These are phyloP conservation scores for Imbricaverruca yamaguchii DNA, from an alignment of 2,888 invertebrate genomes.

Conservation along the genomic window DNA sequence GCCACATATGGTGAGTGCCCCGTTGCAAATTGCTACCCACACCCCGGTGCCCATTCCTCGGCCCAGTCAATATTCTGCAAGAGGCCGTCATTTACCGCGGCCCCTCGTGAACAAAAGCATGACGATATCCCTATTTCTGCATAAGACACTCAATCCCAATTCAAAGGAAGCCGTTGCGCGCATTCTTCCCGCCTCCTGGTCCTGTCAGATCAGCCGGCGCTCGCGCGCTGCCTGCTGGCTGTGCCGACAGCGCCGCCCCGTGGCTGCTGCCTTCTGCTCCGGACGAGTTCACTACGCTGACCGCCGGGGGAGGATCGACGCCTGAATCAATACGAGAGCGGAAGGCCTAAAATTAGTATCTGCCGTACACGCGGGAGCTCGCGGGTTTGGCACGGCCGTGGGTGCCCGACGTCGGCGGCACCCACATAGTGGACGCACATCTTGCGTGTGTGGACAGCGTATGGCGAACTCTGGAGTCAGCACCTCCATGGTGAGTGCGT, in stretches of 20 bases:
- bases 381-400: background rate
- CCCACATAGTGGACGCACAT: background rate
- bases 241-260: background rate
- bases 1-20: no score
- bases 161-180: no score
- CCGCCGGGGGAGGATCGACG: background rate
- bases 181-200: no score
- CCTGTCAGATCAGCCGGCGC: background rate
- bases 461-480: background rate
- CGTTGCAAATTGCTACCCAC: no score
- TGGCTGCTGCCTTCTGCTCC: background rate
- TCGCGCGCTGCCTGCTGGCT: background rate
- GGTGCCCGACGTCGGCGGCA: background rate
- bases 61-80: no score
- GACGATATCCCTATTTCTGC: no score
- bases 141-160: no score
- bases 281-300: background rate
- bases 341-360: slow-evolving; percentile 16
- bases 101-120: no score
- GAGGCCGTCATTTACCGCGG: no score
- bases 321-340: background rate
- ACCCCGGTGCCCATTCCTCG: no score
- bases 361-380: background rate
- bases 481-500: background rate
- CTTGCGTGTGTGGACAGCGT: background rate